Base-by-base conservation (phyloP, 2,113 vertebrate genomes). In the Caloenas nicobarica region DNA sequence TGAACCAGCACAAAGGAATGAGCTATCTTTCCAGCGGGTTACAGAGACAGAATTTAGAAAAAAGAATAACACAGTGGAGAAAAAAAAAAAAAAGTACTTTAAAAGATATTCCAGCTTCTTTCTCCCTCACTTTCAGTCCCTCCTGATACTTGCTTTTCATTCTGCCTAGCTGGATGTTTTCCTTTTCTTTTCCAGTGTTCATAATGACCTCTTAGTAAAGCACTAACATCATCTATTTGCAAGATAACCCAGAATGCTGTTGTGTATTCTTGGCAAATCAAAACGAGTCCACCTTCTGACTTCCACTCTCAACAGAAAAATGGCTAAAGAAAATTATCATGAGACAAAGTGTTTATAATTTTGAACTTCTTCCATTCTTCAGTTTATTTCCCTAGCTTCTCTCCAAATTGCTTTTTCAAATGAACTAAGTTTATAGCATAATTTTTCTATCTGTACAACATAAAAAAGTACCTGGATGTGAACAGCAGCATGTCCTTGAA, bases 391-490 rank as follows among this genome's bases (percentile, higher is more conserved):
- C 36, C 38, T 64, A 42, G 28, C 13, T 64, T 71, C 24, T 42
- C 48, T 19, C 31, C 53, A 23, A 68, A 26, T 2, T 21, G 4
- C 13, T 51, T 40, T 74, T 69, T 12, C 10, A 51, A 69, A 65
- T 5, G 70, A 69, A 62, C 5, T 4, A 84, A 81, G 34, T 15
- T 31, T 16, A 13, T 50, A 84, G n/a, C 13, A 13, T 18, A 48
- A 68, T 7, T 54, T 14, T 46, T 65, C 53, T 31, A 34, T 14
- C 25, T 0, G 0, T 16, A 62, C 26, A 65, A 69, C 1, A 11
- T 7, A 69, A 85, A 65, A 22, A 64, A 76, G 26, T 97, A 99
- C 99, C 99, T 99, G 98, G 26, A 99, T 94, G 74, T 98, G 97
- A 94, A 99, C 53, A 78, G 98, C 28, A 33, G 97, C 97, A 4